Evolutionary conservation across 2,888 invertebrate species (phyloP), one percentile per base, ranked within the genome.

Genomic region (Escarpia spicata): DNA sequence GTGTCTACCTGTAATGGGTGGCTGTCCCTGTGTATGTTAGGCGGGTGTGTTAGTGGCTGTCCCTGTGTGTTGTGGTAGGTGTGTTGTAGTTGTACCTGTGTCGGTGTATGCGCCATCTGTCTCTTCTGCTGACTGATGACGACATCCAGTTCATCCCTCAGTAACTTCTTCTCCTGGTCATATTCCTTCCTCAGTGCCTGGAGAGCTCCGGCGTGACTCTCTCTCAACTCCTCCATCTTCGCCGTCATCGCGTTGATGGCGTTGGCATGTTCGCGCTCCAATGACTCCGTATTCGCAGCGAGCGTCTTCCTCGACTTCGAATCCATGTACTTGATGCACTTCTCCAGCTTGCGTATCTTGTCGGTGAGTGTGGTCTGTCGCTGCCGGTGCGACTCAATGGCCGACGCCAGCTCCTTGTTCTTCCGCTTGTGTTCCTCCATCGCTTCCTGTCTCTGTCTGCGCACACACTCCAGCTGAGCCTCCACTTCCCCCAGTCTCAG

Each of bases 211-310:
- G 93, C 92, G 89, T 95, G 95, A 43, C 94, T 93, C 93, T 94
- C 93, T 19, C 94, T 94, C 52, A 95, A 93, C 90, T 95, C 95
- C 9, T 94, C 94, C 94, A 95, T 94, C 90, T 95, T 95, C 43
- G 93, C 93, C 92, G 94, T 94, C 95, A 95, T 94, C 12, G 94
- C 94, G 19, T 95, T 95, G 94, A 95, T 94, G 52, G 95, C 95
- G 9, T 94, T 94, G 37, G 93, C 93, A 92, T 95, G 95, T 92
- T 95, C 95, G 2, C 94, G 94, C 91, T 95, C 94, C 91, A 94
- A n/a, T 4, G 93, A 93, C 91, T 94, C 93, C 92, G 93, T 92
- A 37, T 92, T 26, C 8, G 44, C 37, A 15, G 45, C 37, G 58
- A 93, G 91, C 45, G 92, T 91, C 75, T 58, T 37, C 58, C 90